A percentile compares a stretch with the other conserved stretches of the same genome.
These are phyloP conservation scores for Saxidomus purpurata DNA, from an alignment of 1,140 invertebrate species.

Conservation along the genomic window DNA sequence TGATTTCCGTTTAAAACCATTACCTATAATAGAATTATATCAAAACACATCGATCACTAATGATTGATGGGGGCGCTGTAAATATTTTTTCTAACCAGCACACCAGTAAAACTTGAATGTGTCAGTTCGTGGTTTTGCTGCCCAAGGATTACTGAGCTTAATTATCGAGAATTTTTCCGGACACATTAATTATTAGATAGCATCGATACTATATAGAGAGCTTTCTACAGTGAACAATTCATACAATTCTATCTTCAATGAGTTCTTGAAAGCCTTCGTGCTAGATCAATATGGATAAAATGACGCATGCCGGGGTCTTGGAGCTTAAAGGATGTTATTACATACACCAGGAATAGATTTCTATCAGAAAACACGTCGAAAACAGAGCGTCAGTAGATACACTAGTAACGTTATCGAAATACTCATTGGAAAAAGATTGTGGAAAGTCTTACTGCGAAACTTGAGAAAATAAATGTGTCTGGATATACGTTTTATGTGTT, in stretches of 20 bases:
- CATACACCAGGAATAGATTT: background rate
- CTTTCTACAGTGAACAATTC: background rate
- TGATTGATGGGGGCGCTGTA: background rate
- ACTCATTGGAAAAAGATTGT: background rate
- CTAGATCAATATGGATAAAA: constrained; percentile 26
- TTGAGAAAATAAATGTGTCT: background rate
- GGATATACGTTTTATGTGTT: too few species aligned
- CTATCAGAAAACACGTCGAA: background rate
- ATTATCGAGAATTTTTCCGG: background rate
- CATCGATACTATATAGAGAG: background rate
- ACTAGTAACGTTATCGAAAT: too few species aligned
- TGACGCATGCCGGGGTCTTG: background rate
- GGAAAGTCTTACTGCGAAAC: background rate
- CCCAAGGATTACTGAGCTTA: background rate
- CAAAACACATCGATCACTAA: background rate
- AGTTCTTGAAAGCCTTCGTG: background rate
- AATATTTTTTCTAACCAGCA: background rate
- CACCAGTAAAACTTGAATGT: background rate
- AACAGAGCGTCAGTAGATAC: background rate
- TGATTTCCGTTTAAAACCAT: background rate
- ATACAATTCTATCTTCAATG: background rate
- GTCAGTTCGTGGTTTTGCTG: background rate
- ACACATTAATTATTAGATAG: constrained; percentile 1
- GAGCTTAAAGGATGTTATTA: background rate
- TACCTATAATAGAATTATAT: background rate